These are phyloP conservation scores for Syrmaticus mikado DNA, from an alignment of 2,113 vertebrate species.

Conservation along the genomic window DNA sequence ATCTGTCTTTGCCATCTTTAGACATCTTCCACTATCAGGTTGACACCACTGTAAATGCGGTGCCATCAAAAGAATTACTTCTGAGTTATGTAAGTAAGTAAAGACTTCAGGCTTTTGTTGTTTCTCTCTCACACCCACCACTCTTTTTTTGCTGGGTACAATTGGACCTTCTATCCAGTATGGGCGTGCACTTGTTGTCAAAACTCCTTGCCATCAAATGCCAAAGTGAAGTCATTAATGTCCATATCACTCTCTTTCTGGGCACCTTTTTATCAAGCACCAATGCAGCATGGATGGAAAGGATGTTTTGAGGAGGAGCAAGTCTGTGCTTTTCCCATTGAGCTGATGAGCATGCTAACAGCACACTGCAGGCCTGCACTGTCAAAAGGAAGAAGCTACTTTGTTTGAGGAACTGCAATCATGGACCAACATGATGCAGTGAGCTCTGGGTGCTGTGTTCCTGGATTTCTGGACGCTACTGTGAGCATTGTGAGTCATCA, in stretches of 20 bases:
- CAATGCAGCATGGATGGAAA: neutral
- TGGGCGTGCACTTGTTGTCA: neutral
- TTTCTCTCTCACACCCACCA: slow-evolving; percentile 7
- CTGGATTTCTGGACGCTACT: neutral
- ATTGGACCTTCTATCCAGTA: slow-evolving; percentile 1
- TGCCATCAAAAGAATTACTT: slow-evolving; percentile 63
- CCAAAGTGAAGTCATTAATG: neutral
- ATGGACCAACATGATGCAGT: neutral
- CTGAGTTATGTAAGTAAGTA: slow-evolving; percentile 41
- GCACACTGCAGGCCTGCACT: neutral
- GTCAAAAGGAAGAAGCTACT: neutral
- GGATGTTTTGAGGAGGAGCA: neutral
- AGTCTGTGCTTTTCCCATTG: neutral
- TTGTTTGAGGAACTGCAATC: neutral
- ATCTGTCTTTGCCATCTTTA: slow-evolving; percentile 69
- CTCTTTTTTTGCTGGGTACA: slow-evolving; percentile 38
- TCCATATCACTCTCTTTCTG: neutral
- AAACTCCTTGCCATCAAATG: slow-evolving; percentile 17
- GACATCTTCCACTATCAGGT: slow-evolving; percentile 60
- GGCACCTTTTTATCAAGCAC: neutral
- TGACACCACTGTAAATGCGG: slow-evolving; percentile 64
- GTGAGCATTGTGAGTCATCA: neutral
- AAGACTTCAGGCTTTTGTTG: slow-evolving; percentile 26
- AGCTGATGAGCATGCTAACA: neutral
- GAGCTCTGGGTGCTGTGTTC: neutral